These are phyloP conservation scores for Caenorhabditis angaria DNA, from an alignment of 2,888 invertebrate species.

Conservation along the genomic window DNA sequence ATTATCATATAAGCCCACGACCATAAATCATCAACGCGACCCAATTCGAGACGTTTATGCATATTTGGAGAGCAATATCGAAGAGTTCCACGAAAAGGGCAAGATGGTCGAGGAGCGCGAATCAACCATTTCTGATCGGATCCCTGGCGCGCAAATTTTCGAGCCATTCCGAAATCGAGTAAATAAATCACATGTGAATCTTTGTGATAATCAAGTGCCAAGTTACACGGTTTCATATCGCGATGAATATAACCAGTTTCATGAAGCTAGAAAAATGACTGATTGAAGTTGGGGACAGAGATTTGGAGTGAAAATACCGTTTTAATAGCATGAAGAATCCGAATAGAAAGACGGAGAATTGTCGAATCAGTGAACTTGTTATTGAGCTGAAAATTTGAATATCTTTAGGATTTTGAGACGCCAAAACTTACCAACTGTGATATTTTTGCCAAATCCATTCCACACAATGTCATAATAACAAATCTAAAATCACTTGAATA, in stretches of 20 bases:
- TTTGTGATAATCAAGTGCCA: conserved; percentile 25
- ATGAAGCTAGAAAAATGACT: conserved; percentile 27
- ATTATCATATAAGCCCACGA: conserved; percentile 33
- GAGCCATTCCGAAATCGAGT: conserved; percentile 42
- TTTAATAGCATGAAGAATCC: conserved; percentile 35
- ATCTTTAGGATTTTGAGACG: background rate
- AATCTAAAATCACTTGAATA: conserved; percentile 15
- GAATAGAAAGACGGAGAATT: conserved; percentile 33
- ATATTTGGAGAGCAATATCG: conserved; percentile 38
- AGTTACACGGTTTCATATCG: conserved; percentile 45
- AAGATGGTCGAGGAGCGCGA: conserved; percentile 18
- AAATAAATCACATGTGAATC: conserved; percentile 25
- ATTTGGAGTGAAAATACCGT: conserved; percentile 15
- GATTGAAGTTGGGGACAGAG: background rate
- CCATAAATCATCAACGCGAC: conserved; percentile 37
- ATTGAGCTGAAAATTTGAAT: conserved; percentile 7
- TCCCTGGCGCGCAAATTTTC: conserved; percentile 18
- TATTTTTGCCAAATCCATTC: conserved; percentile 37
- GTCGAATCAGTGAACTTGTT: conserved; percentile 36
- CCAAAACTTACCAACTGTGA: conserved; percentile 6
- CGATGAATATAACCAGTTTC: conserved; percentile 41
- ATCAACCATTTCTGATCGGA: conserved; percentile 13
- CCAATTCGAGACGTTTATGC: conserved; percentile 31
- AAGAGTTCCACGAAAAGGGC: conserved; percentile 27
- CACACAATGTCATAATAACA: conserved; percentile 42